Conservation (phyloP, 2,888 invertebrate species). For the Ophion ellenae region DNA sequence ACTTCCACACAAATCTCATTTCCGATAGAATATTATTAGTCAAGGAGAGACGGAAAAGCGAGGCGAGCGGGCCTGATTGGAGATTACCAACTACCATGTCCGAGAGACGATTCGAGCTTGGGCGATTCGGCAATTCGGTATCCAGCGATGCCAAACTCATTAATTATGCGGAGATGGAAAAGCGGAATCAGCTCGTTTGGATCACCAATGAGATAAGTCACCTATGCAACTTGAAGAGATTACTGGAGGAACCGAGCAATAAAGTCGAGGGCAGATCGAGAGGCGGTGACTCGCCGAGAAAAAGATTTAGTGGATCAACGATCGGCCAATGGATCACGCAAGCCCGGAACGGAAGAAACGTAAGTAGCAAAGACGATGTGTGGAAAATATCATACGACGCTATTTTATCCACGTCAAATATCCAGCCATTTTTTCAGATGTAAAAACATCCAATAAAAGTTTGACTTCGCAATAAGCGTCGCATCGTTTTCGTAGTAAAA, state of each 20-base stretch:
- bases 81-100: conserved; percentile 84
- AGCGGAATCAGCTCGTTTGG: conserved; percentile 85
- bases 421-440: not conserved
- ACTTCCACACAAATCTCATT: conserved; percentile 25
- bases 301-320: conserved; percentile 50
- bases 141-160: conserved; percentile 78
- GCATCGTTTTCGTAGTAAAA: too few species aligned
- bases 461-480: too few species aligned
- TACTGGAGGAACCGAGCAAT: conserved; percentile 78
- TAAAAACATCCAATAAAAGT: too few species aligned
- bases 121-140: conserved; percentile 74
- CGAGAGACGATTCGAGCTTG: conserved; percentile 83
- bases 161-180: conserved; percentile 84
- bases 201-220: conserved; percentile 86
- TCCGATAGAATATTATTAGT: conserved; percentile 49
- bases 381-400: not conserved
- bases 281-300: conserved; percentile 71
- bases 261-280: conserved; percentile 72
- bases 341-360: conserved; percentile 39
- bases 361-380: not conserved
- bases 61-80: conserved; percentile 82
- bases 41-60: conserved; percentile 46
- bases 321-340: conserved; percentile 37
- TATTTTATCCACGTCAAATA: not conserved
- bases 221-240: conserved; percentile 84